phyloP scores from a whole-genome alignment of 2,113 vertebrate genomes.

The Hoplias malabaricus region DNA sequence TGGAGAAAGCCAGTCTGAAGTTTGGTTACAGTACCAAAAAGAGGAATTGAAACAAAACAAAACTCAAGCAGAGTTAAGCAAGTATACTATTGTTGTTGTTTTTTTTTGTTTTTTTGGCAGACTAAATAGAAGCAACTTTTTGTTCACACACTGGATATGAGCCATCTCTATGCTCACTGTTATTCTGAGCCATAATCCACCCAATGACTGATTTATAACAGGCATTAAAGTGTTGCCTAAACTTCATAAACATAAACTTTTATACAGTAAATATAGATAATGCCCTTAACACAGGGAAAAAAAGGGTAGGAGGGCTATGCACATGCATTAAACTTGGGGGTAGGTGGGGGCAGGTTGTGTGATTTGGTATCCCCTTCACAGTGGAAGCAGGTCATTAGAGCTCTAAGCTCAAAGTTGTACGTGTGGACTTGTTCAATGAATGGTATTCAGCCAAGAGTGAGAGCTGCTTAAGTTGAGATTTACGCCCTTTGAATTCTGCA shows the following conservation, averaged over 20 bases:
- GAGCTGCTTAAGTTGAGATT: conserved; percentile 49
- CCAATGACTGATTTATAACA: conserved; percentile 67
- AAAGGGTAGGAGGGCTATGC: not conserved
- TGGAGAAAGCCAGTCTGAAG: conserved; percentile 46
- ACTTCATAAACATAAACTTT: conserved; percentile 63
- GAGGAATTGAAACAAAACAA: conserved; percentile 51
- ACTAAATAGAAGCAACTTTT: conserved; percentile 57
- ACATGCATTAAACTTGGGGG: not conserved
- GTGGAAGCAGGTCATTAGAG: conserved; percentile 38
- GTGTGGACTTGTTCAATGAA: conserved; percentile 34
- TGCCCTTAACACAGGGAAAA: not conserved
- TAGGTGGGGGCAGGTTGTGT: no score
- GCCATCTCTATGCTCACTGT: conserved; percentile 61
- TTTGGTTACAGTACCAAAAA: conserved; percentile 49
- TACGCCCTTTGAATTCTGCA: conserved; percentile 39
- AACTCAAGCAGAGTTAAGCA: conserved; percentile 58
- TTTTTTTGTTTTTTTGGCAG: conserved; percentile 44
- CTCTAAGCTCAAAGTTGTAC: conserved; percentile 22
- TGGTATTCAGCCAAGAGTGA: conserved; percentile 41
- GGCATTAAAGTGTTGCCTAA: conserved; percentile 64
- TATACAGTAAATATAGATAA: conserved; percentile 36
- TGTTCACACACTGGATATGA: conserved; percentile 60
- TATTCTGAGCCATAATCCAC: conserved; percentile 67
- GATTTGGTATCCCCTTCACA: not conserved
- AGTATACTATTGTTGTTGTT: conserved; percentile 55